Base-by-base conservation (phyloP, 2,797 vertebrate species). In the Peromyscus nudipes region DNA sequence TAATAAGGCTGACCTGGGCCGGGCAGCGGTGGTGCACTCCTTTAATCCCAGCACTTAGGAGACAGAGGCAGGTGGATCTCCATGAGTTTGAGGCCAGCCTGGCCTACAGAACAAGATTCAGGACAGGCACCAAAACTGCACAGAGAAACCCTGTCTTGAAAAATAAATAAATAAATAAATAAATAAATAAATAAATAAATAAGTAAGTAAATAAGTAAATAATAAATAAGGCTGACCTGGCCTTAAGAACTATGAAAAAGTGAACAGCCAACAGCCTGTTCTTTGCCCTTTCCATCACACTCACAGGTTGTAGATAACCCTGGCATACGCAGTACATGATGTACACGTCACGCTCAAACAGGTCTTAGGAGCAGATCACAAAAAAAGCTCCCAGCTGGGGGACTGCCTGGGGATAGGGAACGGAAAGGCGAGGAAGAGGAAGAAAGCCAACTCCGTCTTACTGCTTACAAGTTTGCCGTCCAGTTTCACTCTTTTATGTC, bases 391-490 rank as follows among this genome's bases (percentile, higher is more conserved):
- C 31, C 14, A 16, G 7, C 14, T 71, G 21, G 76, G 71, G 37
- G 21, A 34, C 23, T 86, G 67, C 79, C 67, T 71, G 25, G n/a
- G 55, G 2, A 13, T 34, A 17, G 12, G 49, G 25, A 23, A 57
- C 12, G 83, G 40, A 17, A 89, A 79, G 43, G 55, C 55, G 16
- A 77, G 75, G 52, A 55, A 55, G 19, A 49, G 10, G 60, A n/a
- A 64, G 57, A 83, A 60, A 84, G 27, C n/a, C 25, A 81, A 75
- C 81, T 88, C 55, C 73, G 52, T 93, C 88, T 95, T 89, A 43
- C 75, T 92, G 62, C 91, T 49, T 93, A 79, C 93, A 96, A 94
- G 94, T 93, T 96, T 83, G 76, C 52, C 95, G 79, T 86, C 82
- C 60, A 67, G 83, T 89, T 67, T 95, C 69, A 65, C 40, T 91